Evolutionary conservation across 2,113 vertebrate species (phyloP).

Genomic region (Mus musculus): DNA sequence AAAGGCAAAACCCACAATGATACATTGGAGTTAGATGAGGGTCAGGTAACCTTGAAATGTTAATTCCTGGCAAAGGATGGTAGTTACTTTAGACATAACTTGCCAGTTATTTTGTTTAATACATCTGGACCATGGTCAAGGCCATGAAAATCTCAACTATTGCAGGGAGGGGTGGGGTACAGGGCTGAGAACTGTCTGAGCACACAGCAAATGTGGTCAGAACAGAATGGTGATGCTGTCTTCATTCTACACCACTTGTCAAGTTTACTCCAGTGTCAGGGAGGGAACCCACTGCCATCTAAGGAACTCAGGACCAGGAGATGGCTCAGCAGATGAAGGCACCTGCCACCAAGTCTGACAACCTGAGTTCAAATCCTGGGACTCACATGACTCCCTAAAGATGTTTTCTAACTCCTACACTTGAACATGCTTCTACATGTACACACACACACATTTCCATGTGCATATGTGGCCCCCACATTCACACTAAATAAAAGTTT

Average conservation of each 20-base stretch:
- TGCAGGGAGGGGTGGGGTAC: background rate
- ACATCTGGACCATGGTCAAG: background rate
- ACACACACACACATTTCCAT: no score
- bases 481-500: background rate
- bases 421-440: no score
- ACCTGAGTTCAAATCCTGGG: background rate
- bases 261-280: background rate
- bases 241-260: background rate
- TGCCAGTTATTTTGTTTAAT: background rate
- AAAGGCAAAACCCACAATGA: background rate
- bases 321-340: background rate
- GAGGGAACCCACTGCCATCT: background rate
- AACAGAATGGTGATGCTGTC: background rate
- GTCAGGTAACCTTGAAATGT: background rate
- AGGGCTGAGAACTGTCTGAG: background rate
- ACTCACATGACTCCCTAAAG: background rate
- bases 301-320: background rate
- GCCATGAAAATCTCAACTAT: background rate
- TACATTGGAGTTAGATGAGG: background rate
- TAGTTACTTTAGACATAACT: background rate
- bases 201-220: background rate
- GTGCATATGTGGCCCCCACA: background rate
- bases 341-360: background rate
- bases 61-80: background rate
- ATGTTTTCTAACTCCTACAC: background rate